A percentile compares a stretch with the other conserved stretches of the same genome.
phyloP scores from a whole-genome alignment of 2,888 invertebrate genomes.

The Adelognathus sp. region DNA sequence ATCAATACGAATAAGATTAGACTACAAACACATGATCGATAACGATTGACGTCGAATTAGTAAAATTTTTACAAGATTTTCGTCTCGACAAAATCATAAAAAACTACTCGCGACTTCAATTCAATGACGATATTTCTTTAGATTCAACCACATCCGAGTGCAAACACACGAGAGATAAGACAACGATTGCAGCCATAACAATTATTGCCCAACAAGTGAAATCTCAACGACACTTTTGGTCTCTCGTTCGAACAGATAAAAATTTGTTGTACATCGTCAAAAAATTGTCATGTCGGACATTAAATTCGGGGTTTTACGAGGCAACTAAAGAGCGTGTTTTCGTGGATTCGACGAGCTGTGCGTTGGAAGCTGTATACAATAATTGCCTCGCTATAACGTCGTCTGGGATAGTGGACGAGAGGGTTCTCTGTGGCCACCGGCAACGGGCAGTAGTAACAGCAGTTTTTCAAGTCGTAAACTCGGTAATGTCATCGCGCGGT shows the following conservation, averaged over 20 bases:
- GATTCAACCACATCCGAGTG: no score
- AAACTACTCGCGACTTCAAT: no score
- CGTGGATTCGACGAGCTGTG: background rate
- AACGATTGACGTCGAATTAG: no score
- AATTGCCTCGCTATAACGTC: conserved; percentile 47
- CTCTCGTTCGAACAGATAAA: background rate
- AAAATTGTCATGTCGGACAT: conserved; percentile 27
- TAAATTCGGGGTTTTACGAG: conserved; percentile 42
- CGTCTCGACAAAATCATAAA: no score
- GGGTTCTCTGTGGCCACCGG: background rate
- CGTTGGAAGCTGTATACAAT: conserved; percentile 49
- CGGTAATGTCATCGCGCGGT: conserved; percentile 74
- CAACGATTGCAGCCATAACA: background rate
- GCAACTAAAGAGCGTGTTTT: conserved; percentile 9
- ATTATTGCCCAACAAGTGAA: background rate
- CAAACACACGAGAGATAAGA: no score
- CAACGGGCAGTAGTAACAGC: conserved; percentile 28
- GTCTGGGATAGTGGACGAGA: conserved; percentile 12
- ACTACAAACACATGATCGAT: no score
- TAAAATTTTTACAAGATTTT: no score
- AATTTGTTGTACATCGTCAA: background rate
- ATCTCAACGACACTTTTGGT: conserved; percentile 16
- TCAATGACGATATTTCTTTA: no score
- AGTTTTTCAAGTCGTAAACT: conserved; percentile 74
- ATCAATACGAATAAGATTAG: no score